Base-by-base conservation (phyloP, 2,113 vertebrate species). In the Xiphophorus hellerii region DNA sequence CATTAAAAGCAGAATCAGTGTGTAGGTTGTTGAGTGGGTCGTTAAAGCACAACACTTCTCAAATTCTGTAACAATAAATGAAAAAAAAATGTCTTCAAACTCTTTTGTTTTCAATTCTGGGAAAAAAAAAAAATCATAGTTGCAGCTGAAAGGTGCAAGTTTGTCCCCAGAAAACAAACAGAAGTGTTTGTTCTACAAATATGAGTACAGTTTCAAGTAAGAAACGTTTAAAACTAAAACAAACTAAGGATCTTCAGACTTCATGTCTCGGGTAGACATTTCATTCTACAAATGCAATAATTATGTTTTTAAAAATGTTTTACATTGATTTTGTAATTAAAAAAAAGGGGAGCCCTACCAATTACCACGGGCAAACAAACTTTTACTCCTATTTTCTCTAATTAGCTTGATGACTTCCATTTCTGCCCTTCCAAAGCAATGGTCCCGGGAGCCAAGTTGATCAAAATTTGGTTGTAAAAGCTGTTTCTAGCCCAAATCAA, bases 381-480 rank as follows among this genome's bases (percentile, higher is more conserved):
- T 30, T 69, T 28, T 64, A 74, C 15, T 69, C n/a, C 63, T 60
- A 81, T 67, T 64, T n/a, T 31, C 74, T 14, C 51, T 51, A 75
- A 73, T 82, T 86, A 72, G n/a, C 13, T 63, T 77, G 69, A 83
- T 86, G 64, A 31, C 29, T 72, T 77, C 37, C 69, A 63, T 80
- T 75, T 9, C 4, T 76, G 35, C 66, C 65, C 39, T 71, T 77
- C 68, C 25, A 63, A 51, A 60, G 35, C 4, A 70, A 39, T 25
- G n/a, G 48, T 70, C 48, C 62, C 35, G 3, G 29, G 37, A 71
- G 71, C 60, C 20, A 12, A 33, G 58, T 67, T 30, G 61, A 76
- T 66, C 67, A 39, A 78, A 48, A 74, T 66, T 69, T 69, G 37
- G 58, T 44, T 48, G 42, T 54, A 33, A 27, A 37, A 79, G 37